phyloP scores from a whole-genome alignment of 2,113 vertebrate genomes.

The Protobothrops mucrosquamatus region DNA sequence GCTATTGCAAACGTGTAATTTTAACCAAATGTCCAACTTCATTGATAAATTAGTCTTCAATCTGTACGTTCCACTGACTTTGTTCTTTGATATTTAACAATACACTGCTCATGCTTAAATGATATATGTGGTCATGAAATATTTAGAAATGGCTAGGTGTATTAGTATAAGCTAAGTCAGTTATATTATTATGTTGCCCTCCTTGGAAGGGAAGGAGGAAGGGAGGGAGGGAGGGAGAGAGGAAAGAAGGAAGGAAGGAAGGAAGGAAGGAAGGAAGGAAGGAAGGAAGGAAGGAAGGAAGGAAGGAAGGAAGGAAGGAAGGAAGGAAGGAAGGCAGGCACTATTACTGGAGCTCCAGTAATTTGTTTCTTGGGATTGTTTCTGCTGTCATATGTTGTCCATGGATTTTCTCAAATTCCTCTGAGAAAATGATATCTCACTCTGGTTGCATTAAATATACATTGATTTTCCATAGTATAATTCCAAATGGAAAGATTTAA shows the following conservation, averaged over 20 bases:
- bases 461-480: too few relatives aligned
- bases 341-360: background rate
- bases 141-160: background rate
- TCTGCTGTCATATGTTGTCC: background rate
- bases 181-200: background rate
- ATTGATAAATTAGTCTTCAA: background rate
- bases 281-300: background rate
- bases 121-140: background rate
- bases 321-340: too few relatives aligned
- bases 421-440: background rate
- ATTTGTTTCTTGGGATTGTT: background rate
- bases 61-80: background rate
- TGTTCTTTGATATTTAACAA: constrained; percentile 8
- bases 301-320: background rate
- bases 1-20: constrained; percentile 30
- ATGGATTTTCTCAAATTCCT: background rate
- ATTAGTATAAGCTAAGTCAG: background rate
- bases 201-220: background rate
- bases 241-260: too few relatives aligned
- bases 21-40: constrained; percentile 18
- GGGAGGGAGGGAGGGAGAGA: background rate
- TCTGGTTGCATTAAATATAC: background rate
- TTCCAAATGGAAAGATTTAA: too few relatives aligned
- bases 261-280: too few relatives aligned
- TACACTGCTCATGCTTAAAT: constrained; percentile 1